Evolutionary conservation across 2,888 invertebrate species (phyloP), one percentile per base, ranked within the genome.

Genomic region (Lapara coniferarum): DNA sequence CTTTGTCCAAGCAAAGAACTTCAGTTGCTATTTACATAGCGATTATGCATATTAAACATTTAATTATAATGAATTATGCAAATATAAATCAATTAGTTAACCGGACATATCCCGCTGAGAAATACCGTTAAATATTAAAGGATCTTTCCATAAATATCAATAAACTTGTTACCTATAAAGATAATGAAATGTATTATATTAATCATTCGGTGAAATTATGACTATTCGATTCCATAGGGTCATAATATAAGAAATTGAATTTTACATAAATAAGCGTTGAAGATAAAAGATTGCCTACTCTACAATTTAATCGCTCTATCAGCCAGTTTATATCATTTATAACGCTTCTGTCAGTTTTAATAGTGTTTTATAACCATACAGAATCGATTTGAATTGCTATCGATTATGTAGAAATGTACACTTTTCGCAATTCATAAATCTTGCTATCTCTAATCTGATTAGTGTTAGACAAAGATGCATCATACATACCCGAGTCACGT

Each of bases 401-500:
- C n/a, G 53, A 52, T 37, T 53, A 52, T 66, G 46, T 46, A 59
- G n/a, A 59, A 59, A 37, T 46, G 30, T 10, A 10, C 52, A 52
- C n/a, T 66, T 51, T 66, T 66, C 52, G 51, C 52, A 51, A 51
- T 51, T 12, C 10, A 4, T 10, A 14, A 13, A 30, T 37, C 49
- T 46, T 7, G 63, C 13, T 63, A 63, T 19, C 10, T 59, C 8
- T 19, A 13, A 55, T 19, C 55, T 10, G 16, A n/a, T 59, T 59
- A 59, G 44, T 44, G 19, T 57, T 46, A 49, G 46, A 63, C 63
- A 63, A 63, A 63, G 63, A 13, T 19, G 44, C 51, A 52, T 59
- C 37, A 4, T 37, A 16, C 57, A 58, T 52, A 44, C 77, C 77
- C 83, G 71, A 79, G 80, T 82, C 87, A 87, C 87, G 87, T 87